phyloP scores from a whole-genome alignment of 1,140 invertebrate genomes.

The Mesaphorura yosii region DNA sequence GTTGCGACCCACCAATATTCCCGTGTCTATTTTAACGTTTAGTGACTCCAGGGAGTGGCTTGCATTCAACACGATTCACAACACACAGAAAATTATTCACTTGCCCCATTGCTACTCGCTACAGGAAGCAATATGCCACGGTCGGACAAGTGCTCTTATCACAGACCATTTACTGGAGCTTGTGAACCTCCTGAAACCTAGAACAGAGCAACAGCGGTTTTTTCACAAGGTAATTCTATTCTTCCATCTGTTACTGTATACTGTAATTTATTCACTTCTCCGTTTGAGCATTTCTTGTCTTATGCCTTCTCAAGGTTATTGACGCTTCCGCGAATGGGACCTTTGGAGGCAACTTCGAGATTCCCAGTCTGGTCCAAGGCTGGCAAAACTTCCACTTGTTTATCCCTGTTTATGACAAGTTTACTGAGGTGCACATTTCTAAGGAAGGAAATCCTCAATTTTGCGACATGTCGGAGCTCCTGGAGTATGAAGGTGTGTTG shows the following conservation, averaged over 20 bases:
- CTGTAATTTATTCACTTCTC: no score
- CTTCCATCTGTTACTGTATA: no score
- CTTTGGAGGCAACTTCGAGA: no score
- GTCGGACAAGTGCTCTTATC: slow-evolving; percentile 1
- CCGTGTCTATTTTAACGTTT: slow-evolving; percentile 16
- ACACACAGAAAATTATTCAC: slow-evolving; percentile 11
- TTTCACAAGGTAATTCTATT: slow-evolving; percentile 5
- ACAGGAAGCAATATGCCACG: not conserved
- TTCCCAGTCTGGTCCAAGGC: no score
- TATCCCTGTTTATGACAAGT: not conserved
- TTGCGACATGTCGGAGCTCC: not conserved
- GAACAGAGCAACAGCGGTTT: not conserved
- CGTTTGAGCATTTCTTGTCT: no score
- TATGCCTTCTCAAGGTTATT: no score
- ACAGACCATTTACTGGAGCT: slow-evolving; percentile 19
- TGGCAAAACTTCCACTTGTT: not conserved
- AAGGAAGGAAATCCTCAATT: no score
- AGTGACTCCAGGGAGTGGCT: slow-evolving; percentile 14
- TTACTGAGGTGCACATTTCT: no score
- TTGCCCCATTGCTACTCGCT: slow-evolving; percentile 3
- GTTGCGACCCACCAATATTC: not conserved
- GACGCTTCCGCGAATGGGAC: no score
- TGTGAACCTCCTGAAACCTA: no score
- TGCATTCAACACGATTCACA: slow-evolving; percentile 11
- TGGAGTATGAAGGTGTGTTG: not conserved